Conservation (phyloP, 2,797 vertebrate genomes). For the Mallotus villosus region DNA sequence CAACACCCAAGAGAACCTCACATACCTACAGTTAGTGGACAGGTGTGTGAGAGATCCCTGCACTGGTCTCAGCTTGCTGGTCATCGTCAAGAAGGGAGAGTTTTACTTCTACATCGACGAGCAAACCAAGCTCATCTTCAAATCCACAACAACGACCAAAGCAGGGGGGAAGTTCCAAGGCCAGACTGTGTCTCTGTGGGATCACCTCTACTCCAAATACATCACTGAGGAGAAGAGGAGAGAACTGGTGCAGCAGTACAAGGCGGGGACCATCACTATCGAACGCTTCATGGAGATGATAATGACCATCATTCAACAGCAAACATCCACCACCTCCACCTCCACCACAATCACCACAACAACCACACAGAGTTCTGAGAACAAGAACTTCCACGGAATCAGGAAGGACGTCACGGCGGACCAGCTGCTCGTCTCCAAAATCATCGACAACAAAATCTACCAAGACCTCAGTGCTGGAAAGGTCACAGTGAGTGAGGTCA, state of each 20-base stretch:
- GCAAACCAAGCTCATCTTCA: constrained; percentile 45
- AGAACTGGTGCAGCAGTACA: constrained; percentile 68
- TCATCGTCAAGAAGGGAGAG: constrained; percentile 49
- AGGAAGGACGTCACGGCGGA: constrained; percentile 54
- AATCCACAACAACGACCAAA: constrained; percentile 47
- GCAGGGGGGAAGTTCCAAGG: constrained; percentile 58
- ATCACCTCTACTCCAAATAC: constrained; percentile 75
- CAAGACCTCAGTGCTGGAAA: constrained; percentile 70
- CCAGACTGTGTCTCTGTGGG: constrained; percentile 67
- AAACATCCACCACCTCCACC: constrained; percentile 7
- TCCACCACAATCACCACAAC: constrained; percentile 46
- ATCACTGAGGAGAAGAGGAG: constrained; percentile 67
- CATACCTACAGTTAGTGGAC: constrained; percentile 44
- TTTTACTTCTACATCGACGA: constrained; percentile 47
- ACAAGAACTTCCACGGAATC: constrained; percentile 30
- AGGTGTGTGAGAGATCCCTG: constrained; percentile 32
- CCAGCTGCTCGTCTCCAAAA: constrained; percentile 72
- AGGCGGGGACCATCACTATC: constrained; percentile 46
- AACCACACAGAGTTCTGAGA: neutral
- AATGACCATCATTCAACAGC: constrained; percentile 53
- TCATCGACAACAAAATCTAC: constrained; percentile 72
- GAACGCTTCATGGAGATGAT: constrained; percentile 61
- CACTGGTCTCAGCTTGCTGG: constrained; percentile 57
- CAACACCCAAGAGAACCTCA: constrained; percentile 77
- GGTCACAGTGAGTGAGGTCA: constrained; percentile 71